Evolutionary conservation across 1,140 invertebrate species (phyloP).

Genomic region (Bombus haemorrhoidalis): DNA sequence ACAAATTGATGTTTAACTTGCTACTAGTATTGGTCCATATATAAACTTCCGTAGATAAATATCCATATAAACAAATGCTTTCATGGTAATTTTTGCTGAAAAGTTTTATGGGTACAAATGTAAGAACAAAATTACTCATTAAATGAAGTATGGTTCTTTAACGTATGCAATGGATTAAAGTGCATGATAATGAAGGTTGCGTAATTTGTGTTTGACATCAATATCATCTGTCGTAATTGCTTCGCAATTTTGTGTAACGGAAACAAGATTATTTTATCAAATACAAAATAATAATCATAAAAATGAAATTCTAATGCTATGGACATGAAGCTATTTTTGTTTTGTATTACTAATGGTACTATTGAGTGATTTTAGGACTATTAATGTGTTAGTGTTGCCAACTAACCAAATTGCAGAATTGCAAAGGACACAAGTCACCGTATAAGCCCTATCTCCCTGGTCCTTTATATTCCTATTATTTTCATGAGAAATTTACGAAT

Average conservation of each 20-base stretch:
- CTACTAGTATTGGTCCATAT: background rate
- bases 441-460: conserved; percentile 75
- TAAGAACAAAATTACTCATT: conserved; percentile 13
- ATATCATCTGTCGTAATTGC: conserved; percentile 46
- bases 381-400: conserved; percentile 81
- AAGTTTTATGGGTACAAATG: background rate
- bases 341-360: conserved; percentile 80
- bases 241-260: conserved; percentile 52
- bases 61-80: background rate
- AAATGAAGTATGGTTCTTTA: background rate
- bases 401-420: conserved; percentile 80
- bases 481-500: background rate
- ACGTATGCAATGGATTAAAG: conserved; percentile 14
- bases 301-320: conserved; percentile 34
- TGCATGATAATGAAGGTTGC: conserved; percentile 61
- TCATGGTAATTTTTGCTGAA: background rate
- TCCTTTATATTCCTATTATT: conserved; percentile 29
- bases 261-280: conserved; percentile 12
- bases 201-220: conserved; percentile 38
- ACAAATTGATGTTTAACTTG: conserved; percentile 7
- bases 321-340: conserved; percentile 67
- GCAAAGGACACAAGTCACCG: conserved; percentile 81
- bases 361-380: conserved; percentile 81
- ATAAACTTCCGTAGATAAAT: background rate
- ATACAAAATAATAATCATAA: conserved; percentile 12